Base-by-base conservation (phyloP, 2,113 vertebrate genomes). In the Myanophis thanlyinensis region DNA sequence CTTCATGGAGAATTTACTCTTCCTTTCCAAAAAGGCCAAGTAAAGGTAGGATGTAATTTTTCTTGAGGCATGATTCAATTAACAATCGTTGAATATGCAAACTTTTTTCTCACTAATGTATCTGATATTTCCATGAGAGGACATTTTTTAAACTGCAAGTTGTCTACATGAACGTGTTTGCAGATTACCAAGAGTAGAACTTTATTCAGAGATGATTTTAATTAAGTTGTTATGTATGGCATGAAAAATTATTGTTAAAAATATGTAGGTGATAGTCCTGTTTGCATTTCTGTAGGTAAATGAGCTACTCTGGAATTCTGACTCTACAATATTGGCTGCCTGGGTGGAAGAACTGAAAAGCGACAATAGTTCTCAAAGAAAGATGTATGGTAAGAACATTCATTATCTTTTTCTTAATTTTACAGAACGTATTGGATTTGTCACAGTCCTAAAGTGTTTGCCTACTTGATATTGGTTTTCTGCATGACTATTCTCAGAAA, bases 1-100 rank as follows among this genome's bases (percentile, higher is more conserved):
- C 98, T 99, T 95, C 99, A 99, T 20, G 99, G 99, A 91, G 98
- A 99, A 67, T 99, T 99, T 95, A 98, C 98, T 22, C 98, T 99
- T 87, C 99, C 98, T 0, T 98, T 98, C 94, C 93, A 95, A 88
- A 99, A 98, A 93, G 99, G 98, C 86, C 98, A 98, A 54, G 97
- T 98, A 90, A 98, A 98, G 98, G 99, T 98, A 95, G 35, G 96
- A 95, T 40, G 35, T 48, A 3, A 0, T 54, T 51, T 48, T 80
- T 62, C 46, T 22, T 80, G 46, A 73, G 49, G 46, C 30, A 22
- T n/a, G 25, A 11, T 30, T 59, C 27, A 67, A 11, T 90, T 23
- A 90, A 23, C 46, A 35, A 23, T 51, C 62, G 13, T 23, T 49
- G 46, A 59, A n/a, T 59, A 53, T 48, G 13, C 23, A 51, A 54